phyloP scores from a whole-genome alignment of 2,797 vertebrate genomes.

The Antennarius maculatus region DNA sequence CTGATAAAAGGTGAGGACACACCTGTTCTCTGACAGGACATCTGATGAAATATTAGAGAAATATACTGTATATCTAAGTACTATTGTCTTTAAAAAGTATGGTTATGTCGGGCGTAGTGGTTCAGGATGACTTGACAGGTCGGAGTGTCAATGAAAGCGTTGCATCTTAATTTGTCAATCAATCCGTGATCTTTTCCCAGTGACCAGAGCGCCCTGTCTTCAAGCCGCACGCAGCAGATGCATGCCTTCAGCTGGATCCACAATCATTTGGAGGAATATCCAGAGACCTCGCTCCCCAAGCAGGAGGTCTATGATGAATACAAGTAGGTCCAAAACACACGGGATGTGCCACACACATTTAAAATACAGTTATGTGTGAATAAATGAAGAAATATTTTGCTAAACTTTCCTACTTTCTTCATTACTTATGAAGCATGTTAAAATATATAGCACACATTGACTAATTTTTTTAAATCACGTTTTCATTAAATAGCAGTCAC shows the following conservation, averaged over 20 bases:
- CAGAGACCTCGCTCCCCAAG: conserved; percentile 97
- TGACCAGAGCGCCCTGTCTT: conserved; percentile 92
- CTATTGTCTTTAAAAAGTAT: not conserved
- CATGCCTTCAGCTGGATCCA: conserved; percentile 98
- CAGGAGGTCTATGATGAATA: conserved; percentile 99
- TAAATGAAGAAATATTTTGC: not conserved
- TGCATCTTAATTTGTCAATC: not conserved
- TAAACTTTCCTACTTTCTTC: not conserved
- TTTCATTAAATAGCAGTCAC: conserved; percentile 19
- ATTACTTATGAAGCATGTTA: conserved; percentile 1
- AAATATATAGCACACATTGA: too few relatives aligned
- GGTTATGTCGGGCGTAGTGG: too few relatives aligned
- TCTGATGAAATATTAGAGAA: not conserved
- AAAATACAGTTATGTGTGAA: not conserved
- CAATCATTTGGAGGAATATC: conserved; percentile 95
- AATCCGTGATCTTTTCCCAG: conserved; percentile 67
- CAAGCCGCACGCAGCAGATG: conserved; percentile 96
- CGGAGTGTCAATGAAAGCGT: too few relatives aligned
- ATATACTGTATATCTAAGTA: not conserved
- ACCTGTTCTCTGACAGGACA: not conserved
- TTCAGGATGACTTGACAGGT: too few relatives aligned
- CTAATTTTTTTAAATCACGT: conserved; percentile 1
- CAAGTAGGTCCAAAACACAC: conserved; percentile 85
- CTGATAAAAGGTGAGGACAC: conserved; percentile 89
- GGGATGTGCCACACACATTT: too few relatives aligned